These are phyloP conservation scores for Pantherophis vulpinus DNA, from an alignment of 2,797 vertebrate genomes.

Conservation along the genomic window DNA sequence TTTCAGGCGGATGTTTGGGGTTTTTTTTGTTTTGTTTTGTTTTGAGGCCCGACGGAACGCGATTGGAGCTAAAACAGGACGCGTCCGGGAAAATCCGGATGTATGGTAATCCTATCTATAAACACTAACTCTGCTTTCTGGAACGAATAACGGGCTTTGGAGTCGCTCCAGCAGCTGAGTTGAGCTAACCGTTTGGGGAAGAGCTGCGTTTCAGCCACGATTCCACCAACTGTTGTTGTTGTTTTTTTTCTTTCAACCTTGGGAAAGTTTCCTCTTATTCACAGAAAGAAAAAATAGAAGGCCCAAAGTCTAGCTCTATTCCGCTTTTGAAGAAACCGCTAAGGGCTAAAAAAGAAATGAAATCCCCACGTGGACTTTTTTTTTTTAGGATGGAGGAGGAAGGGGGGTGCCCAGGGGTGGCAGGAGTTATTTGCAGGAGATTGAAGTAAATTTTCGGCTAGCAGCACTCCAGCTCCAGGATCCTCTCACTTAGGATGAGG, in stretches of 20 bases:
- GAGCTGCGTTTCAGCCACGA: background rate
- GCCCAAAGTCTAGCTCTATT: background rate
- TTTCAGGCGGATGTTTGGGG: background rate
- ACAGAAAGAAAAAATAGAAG: background rate
- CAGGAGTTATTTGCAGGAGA: background rate
- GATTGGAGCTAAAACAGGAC: background rate
- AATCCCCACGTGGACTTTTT: background rate
- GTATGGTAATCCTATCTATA: background rate
- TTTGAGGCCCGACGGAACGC: background rate
- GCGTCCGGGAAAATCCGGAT: background rate
- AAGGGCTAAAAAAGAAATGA: background rate
- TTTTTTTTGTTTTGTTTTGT: background rate
- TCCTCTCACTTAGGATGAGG: background rate
- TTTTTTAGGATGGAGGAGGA: background rate
- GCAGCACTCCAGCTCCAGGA: background rate
- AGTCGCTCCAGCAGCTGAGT: background rate
- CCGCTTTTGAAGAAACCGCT: background rate
- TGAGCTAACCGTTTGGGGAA: background rate
- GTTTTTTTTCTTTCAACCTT: background rate
- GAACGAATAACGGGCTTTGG: background rate
- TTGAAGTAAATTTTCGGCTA: background rate
- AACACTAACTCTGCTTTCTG: background rate
- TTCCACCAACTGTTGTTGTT: no score
- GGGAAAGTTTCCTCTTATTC: background rate
- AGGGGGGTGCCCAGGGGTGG: background rate